Percentiles rank a stretch among this genome's conserved stretches.
Evolutionary conservation across 2,113 vertebrate species (phyloP).

Genomic region (Chionis minor): DNA sequence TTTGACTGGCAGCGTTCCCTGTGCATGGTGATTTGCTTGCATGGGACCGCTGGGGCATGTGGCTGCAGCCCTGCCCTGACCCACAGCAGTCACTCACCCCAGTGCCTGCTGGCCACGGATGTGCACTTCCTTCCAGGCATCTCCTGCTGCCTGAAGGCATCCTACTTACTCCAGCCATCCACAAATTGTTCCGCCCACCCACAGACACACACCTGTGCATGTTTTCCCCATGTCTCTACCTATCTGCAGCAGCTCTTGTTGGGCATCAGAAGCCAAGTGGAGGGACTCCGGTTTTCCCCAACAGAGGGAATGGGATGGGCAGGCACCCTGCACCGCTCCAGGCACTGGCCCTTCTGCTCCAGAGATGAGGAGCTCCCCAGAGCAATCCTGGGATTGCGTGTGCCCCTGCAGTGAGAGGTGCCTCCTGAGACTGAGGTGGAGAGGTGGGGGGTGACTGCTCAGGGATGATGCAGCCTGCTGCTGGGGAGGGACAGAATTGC

Average conservation of each 20-base stretch:
- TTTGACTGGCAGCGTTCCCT: neutral
- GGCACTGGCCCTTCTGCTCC: neutral
- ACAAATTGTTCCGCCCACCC: neutral
- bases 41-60: fast-evolving
- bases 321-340: neutral
- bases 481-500: neutral
- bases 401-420: neutral
- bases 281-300: neutral
- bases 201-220: neutral
- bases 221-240: fast-evolving
- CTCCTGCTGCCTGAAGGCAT: neutral
- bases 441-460: neutral
- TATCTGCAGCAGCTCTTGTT: neutral
- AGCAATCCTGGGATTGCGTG: neutral
- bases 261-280: neutral
- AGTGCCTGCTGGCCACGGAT: neutral
- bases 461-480: neutral
- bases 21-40: neutral
- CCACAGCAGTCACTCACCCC: neutral
- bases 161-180: neutral
- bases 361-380: neutral
- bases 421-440: neutral
- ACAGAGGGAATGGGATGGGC: neutral
- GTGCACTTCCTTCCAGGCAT: neutral
- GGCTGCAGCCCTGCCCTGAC: neutral